These are phyloP conservation scores for Neoitamus cyanurus DNA, from an alignment of 2,888 invertebrate genomes.

Conservation along the genomic window DNA sequence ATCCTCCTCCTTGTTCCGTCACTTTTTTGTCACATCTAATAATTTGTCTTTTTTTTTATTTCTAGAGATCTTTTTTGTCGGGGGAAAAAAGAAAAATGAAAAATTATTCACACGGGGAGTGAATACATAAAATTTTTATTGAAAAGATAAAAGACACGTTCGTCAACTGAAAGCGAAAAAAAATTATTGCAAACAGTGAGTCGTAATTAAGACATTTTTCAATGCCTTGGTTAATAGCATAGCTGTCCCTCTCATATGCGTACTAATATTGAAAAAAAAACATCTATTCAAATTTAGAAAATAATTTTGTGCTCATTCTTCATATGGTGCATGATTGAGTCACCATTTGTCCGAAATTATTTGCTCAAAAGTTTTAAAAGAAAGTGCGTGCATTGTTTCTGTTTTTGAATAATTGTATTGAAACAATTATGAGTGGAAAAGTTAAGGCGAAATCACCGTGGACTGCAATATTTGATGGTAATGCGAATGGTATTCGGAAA, in stretches of 20 bases:
- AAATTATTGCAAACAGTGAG: neutral
- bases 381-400: neutral
- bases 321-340: neutral
- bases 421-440: constrained; percentile 42
- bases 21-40: neutral
- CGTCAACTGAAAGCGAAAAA: neutral
- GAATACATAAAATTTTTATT: neutral
- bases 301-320: neutral
- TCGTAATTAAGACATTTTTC: neutral
- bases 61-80: neutral
- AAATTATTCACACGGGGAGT: neutral
- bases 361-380: neutral
- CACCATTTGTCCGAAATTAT: neutral
- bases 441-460: constrained; percentile 42
- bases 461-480: constrained; percentile 33
- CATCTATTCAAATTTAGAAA: neutral
- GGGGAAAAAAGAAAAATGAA: neutral
- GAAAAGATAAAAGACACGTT: neutral
- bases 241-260: neutral
- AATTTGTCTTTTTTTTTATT: neutral
- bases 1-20: neutral
- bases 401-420: neutral
- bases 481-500: constrained; percentile 24
- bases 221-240: neutral
- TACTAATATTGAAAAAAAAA: neutral